A percentile compares a stretch with the other conserved stretches of the same genome.
phyloP scores from a whole-genome alignment of 2,888 invertebrate species.

The Cosmia pyralina region DNA sequence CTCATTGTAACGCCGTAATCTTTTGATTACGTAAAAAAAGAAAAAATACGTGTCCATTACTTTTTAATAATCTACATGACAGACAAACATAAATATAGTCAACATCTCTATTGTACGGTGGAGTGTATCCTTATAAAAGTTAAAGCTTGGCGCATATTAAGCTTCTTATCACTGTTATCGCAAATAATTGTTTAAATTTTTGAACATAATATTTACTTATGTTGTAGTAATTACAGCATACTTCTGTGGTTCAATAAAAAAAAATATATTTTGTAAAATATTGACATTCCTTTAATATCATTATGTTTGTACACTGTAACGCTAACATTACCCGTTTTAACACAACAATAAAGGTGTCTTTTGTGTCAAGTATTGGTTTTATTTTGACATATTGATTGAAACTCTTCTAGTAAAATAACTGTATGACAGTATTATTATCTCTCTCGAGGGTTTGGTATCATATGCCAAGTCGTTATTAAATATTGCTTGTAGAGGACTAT shows the following conservation, averaged over 20 bases:
- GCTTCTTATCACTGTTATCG: slow-evolving; percentile 14
- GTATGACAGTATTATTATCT: not conserved
- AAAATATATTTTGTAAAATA: slow-evolving; percentile 36
- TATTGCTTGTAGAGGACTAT: not conserved
- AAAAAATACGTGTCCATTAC: too few species aligned
- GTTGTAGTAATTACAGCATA: slow-evolving; percentile 14
- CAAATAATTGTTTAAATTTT: slow-evolving; percentile 32
- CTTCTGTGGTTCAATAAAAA: slow-evolving; percentile 41
- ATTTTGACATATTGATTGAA: slow-evolving; percentile 19
- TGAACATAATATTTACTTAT: slow-evolving; percentile 29
- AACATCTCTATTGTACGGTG: too few species aligned
- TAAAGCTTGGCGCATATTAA: not conserved
- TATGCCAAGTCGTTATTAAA: not conserved
- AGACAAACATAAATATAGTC: too few species aligned
- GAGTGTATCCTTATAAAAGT: not conserved
- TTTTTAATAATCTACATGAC: too few species aligned
- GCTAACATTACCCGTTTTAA: slow-evolving; percentile 19
- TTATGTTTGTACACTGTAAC: slow-evolving; percentile 27
- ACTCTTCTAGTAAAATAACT: not conserved
- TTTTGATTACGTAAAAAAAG: too few species aligned
- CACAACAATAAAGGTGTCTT: slow-evolving; percentile 51
- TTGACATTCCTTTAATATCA: slow-evolving; percentile 65
- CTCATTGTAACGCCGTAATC: too few species aligned
- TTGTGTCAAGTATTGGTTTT: slow-evolving; percentile 43
- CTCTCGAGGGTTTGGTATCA: not conserved